Conservation (phyloP, 2,113 vertebrate species). For the Polyodon spathula region DNA sequence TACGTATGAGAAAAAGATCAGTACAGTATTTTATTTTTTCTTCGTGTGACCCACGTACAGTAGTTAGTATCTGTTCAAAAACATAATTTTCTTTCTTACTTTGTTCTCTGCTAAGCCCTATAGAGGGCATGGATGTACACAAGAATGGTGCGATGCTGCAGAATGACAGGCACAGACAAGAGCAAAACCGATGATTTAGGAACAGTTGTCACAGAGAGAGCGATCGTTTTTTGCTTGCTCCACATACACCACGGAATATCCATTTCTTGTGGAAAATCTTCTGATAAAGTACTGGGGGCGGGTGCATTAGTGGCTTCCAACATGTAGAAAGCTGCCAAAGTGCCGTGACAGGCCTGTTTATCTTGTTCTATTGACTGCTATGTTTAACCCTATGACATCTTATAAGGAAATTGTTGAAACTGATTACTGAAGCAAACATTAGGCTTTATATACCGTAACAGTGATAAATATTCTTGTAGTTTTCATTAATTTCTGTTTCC, state of each 20-base stretch:
- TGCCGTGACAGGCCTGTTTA: conserved; percentile 51
- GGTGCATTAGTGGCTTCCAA: conserved; percentile 39
- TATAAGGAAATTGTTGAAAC: too few relatives aligned
- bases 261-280: not conserved
- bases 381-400: not conserved
- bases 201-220: conserved; percentile 49
- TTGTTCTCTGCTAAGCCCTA: not conserved
- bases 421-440: too few relatives aligned
- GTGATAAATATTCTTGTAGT: too few relatives aligned
- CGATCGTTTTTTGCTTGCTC: not conserved
- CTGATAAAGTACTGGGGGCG: conserved; percentile 19
- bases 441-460: too few relatives aligned
- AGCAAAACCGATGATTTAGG: conserved; percentile 32
- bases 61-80: too few relatives aligned
- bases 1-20: too few relatives aligned
- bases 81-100: not conserved
- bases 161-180: conserved; percentile 44
- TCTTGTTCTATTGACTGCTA: conserved; percentile 57
- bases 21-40: too few relatives aligned
- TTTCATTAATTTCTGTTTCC: too few relatives aligned
- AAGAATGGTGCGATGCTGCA: conserved; percentile 29
- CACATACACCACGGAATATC: not conserved
- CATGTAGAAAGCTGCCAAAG: conserved; percentile 32
- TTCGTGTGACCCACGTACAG: too few relatives aligned
- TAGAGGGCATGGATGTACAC: conserved; percentile 22